Evolutionary conservation across 1,140 invertebrate species (phyloP), one percentile per base, ranked within the genome.

Genomic region (Drosophila littoralis): DNA sequence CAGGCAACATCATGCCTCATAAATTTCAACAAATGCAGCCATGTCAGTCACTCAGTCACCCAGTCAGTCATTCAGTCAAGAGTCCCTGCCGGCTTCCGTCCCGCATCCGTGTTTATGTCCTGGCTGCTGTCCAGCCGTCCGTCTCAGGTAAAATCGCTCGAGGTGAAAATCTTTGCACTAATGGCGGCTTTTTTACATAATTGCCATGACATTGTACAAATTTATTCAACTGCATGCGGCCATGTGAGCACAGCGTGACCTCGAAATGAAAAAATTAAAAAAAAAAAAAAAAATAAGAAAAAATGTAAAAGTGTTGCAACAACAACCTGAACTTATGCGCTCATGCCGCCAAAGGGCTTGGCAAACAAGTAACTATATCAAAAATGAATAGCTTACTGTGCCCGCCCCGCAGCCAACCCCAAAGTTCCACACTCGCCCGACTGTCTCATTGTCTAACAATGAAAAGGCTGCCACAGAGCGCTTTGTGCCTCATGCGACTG

Each of bases 141-240:
- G 45, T 48, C 64, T 42, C 60, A 45, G 66, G 67, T 71, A 61
- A 69, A 77, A 75, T 77, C 65, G 84, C 84, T 84, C 80, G 84
- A 89, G 84, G 84, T 89, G 84, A 89, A 89, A 89, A 89, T 89
- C 84, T 89, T 84, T 81, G 84, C 84, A 89, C 84, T 89, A 89
- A 89, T 89, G 84, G 84, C 84, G 74, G 74, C 80, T 83, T 84
- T 88, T 88, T 83, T 89, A 78, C 84, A 83, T 89, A 89, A 89
- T 89, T 89, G 84, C 77, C 84, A 75, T 84, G 84, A 89, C 84
- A 89, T 89, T 89, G 84, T 81, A 84, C 84, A 89, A 89, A 89
- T 89, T 89, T 88, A 88, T 88, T 83, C 84, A 89, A 77, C 84
- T 88, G 76, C 79, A 86, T 70, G 52, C 70, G 54, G 67, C 54